Conservation (phyloP, 2,113 vertebrate species). For the Anguilla japonica region DNA sequence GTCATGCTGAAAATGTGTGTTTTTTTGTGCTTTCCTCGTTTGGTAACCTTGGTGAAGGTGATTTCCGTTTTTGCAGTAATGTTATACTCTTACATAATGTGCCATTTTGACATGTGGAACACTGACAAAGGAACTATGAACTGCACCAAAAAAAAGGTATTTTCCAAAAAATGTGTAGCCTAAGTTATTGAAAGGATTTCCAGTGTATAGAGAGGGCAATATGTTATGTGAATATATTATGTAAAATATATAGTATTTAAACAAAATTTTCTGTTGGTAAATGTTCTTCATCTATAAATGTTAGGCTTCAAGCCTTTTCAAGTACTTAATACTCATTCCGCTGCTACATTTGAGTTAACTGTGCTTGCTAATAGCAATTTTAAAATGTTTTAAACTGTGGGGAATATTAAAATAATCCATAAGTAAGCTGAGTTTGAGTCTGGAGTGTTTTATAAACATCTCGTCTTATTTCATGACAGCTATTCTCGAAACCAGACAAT, state of each 20-base stretch:
- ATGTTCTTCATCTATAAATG: not conserved
- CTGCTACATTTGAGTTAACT: not conserved
- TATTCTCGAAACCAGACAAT: not conserved
- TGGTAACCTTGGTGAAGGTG: not conserved
- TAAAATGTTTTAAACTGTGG: not conserved
- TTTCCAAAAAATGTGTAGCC: not conserved
- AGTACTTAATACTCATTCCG: not conserved
- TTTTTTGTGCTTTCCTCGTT: not conserved
- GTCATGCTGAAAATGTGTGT: not conserved
- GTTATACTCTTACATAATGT: not conserved
- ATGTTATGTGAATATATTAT: conserved; percentile 1
- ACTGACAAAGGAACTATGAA: not conserved
- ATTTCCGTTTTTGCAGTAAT: not conserved
- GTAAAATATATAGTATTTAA: not conserved
- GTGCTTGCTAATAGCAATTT: not conserved
- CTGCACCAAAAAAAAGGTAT: not conserved
- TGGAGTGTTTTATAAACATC: not conserved
- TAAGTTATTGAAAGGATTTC: not conserved
- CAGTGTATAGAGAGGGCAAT: conserved; percentile 1
- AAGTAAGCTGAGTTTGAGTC: not conserved
- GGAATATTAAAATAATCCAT: conserved; percentile 8
- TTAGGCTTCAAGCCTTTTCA: not conserved
- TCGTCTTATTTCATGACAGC: not conserved
- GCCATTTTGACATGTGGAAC: not conserved
- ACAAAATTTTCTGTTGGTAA: not conserved